A percentile compares a stretch with the other conserved stretches of the same genome.
Evolutionary conservation across 2,113 vertebrate genomes (phyloP).

Genomic region (Charadrius vociferus): DNA sequence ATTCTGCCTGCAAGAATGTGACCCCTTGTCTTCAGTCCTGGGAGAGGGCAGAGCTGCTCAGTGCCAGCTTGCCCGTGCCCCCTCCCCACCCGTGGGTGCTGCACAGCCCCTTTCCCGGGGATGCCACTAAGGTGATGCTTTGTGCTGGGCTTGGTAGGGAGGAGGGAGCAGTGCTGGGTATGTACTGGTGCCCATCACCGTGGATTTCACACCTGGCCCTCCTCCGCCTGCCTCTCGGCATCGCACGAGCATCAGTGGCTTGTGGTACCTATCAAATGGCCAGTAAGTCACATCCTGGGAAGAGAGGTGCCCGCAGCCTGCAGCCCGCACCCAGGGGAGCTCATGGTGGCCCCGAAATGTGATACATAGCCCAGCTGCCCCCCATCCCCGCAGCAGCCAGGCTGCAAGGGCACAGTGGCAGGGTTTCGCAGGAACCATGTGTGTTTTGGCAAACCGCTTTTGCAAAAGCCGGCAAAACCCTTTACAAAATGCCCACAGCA

Average conservation of each 20-base stretch:
- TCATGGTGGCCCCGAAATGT: fast-evolving
- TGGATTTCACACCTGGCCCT: neutral
- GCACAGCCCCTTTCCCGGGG: neutral
- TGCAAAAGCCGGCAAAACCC: neutral
- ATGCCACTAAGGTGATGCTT: neutral
- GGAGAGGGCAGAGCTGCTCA: neutral
- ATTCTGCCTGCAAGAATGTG: neutral
- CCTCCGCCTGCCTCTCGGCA: neutral
- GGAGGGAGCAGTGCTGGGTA: neutral
- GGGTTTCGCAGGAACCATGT: fast-evolving
- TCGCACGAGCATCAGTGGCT: fast-evolving
- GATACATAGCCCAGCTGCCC: neutral
- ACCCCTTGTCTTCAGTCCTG: neutral
- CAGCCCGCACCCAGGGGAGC: neutral
- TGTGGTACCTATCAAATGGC: fast-evolving
- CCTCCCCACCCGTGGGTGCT: neutral
- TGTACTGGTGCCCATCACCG: fast-evolving
- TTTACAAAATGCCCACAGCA: fast-evolving
- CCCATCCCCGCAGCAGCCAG: fast-evolving
- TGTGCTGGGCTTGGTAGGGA: neutral
- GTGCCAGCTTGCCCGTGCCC: fast-evolving
- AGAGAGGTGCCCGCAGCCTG: neutral
- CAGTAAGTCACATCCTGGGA: fast-evolving
- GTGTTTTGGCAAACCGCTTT: neutral
- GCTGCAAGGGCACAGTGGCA: fast-evolving